Conservation (phyloP, 2,113 vertebrate genomes). For the Macrotus californicus region DNA sequence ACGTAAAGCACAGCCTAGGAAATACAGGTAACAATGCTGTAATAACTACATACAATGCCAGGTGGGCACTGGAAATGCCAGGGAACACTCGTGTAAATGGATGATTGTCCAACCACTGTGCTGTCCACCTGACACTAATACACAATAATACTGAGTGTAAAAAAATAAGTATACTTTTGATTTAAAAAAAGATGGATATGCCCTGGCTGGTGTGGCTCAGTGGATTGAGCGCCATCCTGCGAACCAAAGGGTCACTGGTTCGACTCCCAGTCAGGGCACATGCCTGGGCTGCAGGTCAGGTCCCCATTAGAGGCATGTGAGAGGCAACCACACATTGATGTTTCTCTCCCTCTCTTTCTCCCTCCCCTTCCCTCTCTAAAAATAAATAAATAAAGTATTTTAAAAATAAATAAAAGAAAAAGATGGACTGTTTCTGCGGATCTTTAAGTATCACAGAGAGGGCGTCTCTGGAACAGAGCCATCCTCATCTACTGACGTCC, state of each 20-base stretch:
- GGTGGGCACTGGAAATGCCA: background rate
- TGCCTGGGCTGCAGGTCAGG: no score
- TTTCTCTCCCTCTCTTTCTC: no score
- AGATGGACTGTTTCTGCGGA: background rate
- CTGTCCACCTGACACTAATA: background rate
- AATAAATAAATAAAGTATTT: no score
- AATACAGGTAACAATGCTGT: background rate
- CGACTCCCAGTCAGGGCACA: no score
- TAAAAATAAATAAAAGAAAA: background rate
- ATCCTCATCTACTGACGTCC: rapidly evolving
- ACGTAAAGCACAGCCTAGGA: background rate
- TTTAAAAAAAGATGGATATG: no score
- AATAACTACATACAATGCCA: background rate
- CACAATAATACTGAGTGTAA: background rate
- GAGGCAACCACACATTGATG: no score
- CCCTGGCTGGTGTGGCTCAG: no score
- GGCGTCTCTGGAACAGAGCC: background rate
- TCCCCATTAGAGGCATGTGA: no score
- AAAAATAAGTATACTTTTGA: background rate
- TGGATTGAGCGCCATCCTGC: no score
- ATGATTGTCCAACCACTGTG: background rate
- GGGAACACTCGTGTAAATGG: background rate
- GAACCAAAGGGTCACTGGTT: no score
- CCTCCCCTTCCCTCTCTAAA: no score
- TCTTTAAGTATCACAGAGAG: background rate